Evolutionary conservation across 2,113 vertebrate genomes (phyloP).

Genomic region (Ictidomys tridecemlineatus): DNA sequence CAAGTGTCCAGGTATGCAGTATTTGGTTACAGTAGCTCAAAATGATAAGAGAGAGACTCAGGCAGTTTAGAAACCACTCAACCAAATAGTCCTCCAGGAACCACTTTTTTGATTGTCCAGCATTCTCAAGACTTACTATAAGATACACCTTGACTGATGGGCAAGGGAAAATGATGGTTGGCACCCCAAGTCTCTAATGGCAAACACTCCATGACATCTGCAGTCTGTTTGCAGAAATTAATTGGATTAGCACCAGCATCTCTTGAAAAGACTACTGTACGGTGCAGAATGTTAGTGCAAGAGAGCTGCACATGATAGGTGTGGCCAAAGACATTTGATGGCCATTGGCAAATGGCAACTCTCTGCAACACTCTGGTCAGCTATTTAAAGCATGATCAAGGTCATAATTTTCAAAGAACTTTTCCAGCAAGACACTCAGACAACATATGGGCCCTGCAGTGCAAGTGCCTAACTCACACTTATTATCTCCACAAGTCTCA

Average conservation of each 20-base stretch:
- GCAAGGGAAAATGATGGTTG: neutral
- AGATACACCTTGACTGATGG: neutral
- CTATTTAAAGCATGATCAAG: slow-evolving; percentile 12
- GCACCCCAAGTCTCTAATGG: neutral
- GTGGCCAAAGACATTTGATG: neutral
- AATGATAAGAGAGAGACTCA: neutral
- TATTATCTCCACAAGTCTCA: slow-evolving; percentile 33
- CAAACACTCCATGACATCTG: neutral
- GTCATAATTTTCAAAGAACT: slow-evolving; percentile 14
- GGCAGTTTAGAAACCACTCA: neutral
- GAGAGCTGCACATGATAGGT: neutral
- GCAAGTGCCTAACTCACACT: slow-evolving; percentile 39
- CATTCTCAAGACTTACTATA: neutral
- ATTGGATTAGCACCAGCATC: neutral
- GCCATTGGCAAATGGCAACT: neutral
- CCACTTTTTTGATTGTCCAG: neutral
- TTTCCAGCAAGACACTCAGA: neutral
- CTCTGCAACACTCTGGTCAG: neutral
- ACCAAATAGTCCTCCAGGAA: neutral
- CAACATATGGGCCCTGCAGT: slow-evolving; percentile 7
- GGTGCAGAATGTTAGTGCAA: neutral
- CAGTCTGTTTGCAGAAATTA: slow-evolving; percentile 2
- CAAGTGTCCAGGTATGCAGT: fast-evolving
- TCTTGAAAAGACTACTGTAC: neutral
- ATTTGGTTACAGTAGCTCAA: neutral